phyloP scores from a whole-genome alignment of 2,113 vertebrate species.

The Eretmochelys imbricata region DNA sequence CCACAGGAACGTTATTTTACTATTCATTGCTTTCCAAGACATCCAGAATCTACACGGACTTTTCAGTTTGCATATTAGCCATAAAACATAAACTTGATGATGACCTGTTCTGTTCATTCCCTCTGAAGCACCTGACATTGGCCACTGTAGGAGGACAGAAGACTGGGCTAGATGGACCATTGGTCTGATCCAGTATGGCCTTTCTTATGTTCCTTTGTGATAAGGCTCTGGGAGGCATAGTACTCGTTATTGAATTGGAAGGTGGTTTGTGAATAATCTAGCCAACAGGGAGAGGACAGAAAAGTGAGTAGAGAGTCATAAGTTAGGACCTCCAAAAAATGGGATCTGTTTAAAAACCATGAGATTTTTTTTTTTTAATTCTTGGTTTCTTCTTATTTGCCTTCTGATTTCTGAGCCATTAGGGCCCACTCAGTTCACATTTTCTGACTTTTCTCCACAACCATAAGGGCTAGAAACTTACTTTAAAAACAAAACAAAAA shows the following conservation, averaged over 20 bases:
- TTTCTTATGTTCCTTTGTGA: neutral
- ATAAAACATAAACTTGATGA: neutral
- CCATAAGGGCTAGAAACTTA: neutral
- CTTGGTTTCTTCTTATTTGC: neutral
- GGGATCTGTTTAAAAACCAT: neutral
- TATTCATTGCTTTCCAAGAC: neutral
- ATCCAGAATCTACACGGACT: neutral
- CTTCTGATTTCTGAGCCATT: neutral
- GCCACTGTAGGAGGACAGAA: too few species aligned
- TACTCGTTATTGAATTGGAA: neutral
- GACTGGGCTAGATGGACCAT: too few species aligned
- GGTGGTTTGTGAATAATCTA: neutral
- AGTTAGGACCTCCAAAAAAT: neutral
- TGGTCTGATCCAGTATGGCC: too few species aligned
- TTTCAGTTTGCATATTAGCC: neutral
- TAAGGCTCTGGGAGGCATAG: neutral
- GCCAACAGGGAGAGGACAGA: fast-evolving
- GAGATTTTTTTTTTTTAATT: neutral
- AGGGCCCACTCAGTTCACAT: neutral
- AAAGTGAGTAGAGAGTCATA: neutral
- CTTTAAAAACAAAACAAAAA: neutral
- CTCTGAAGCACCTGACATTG: too few species aligned
- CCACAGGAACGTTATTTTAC: neutral
- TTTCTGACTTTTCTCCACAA: neutral
- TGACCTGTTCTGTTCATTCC: too few species aligned